Evolutionary conservation across 2,888 invertebrate genomes (phyloP).

Genomic region (Galerucella pusilla): DNA sequence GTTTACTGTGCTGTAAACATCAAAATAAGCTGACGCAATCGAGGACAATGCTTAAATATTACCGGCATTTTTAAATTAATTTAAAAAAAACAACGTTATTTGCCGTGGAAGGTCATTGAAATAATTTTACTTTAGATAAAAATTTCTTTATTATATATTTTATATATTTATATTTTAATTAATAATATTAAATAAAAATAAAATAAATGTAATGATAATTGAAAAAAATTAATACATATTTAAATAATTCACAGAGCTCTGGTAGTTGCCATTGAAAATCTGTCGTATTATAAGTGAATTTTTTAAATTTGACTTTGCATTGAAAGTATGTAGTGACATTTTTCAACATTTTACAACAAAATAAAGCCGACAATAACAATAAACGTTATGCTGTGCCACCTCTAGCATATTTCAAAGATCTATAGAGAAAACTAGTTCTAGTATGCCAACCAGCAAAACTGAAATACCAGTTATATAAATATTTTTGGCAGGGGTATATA

Average conservation of each 20-base stretch:
- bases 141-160: background rate
- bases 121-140: background rate
- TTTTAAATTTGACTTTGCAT: no score
- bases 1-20: constrained; percentile 16
- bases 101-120: background rate
- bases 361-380: background rate
- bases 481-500: background rate
- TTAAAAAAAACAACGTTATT: background rate
- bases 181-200: background rate
- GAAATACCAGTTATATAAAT: background rate
- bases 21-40: constrained; percentile 13
- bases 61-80: background rate
- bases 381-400: background rate
- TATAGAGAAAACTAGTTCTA: background rate
- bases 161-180: background rate
- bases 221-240: no score
- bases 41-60: background rate
- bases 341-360: background rate
- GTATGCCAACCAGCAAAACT: background rate
- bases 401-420: background rate
- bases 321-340: no score
- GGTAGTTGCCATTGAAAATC: no score
- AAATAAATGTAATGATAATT: no score
- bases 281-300: no score
- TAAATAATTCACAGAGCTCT: no score